phyloP scores from a whole-genome alignment of 2,797 vertebrate species.

The Clarias pachynema region DNA sequence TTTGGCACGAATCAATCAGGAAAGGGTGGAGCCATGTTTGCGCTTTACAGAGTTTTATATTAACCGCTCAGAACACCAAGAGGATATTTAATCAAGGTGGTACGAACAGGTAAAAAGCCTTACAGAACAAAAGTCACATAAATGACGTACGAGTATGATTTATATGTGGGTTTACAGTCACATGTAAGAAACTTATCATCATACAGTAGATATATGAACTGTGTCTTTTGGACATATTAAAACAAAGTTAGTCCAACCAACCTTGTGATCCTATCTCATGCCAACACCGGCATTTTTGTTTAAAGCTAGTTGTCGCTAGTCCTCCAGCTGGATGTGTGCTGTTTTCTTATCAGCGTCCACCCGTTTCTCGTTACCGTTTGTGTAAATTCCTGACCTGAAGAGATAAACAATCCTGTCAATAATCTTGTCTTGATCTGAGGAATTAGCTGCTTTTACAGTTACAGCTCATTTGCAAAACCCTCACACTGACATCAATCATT shows the following conservation, averaged over 20 bases:
- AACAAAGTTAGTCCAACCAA: background rate
- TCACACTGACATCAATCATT: slow-evolving; percentile 1
- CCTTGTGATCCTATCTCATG: background rate
- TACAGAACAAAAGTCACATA: background rate
- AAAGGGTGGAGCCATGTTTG: slow-evolving; percentile 26
- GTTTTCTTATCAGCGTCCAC: background rate
- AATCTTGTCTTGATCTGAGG: background rate
- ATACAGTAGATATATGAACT: background rate
- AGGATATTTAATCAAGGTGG: slow-evolving; percentile 31
- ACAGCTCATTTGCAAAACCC: slow-evolving; percentile 9
- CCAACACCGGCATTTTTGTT: too few species aligned
- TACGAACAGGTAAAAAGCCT: slow-evolving; percentile 29
- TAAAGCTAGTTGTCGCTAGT: background rate
- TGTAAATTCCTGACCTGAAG: slow-evolving; percentile 3
- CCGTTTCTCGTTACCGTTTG: background rate
- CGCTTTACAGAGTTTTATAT: slow-evolving; percentile 26
- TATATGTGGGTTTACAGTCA: too few species aligned
- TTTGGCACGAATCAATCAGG: slow-evolving; percentile 23
- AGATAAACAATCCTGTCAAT: background rate
- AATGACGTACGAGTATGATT: background rate
- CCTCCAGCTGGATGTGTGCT: background rate
- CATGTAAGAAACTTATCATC: background rate
- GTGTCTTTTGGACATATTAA: background rate
- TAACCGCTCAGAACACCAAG: background rate
- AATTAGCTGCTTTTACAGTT: slow-evolving; percentile 20